Evolutionary conservation across 2,888 invertebrate genomes (phyloP).

Genomic region (Oxystoma pomonae): DNA sequence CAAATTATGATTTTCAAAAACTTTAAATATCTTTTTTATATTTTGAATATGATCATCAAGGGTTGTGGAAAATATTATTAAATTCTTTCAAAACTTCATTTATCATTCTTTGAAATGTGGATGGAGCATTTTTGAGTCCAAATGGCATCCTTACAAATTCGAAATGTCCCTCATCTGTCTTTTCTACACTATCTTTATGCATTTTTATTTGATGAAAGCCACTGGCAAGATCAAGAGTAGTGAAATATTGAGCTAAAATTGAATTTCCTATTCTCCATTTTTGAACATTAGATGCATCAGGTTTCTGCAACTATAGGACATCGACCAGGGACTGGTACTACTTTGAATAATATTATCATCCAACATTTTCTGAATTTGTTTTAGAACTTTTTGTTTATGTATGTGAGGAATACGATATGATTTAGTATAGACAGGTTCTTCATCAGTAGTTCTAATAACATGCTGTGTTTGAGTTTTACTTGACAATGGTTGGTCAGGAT

Average conservation of each 20-base stretch:
- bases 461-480: conserved; percentile 21
- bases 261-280: conserved; percentile 26
- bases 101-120: conserved; percentile 33
- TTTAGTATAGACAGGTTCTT: conserved; percentile 22
- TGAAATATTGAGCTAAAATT: conserved; percentile 21
- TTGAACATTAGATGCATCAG: conserved; percentile 20
- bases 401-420: conserved; percentile 29
- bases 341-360: conserved; percentile 22
- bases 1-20: conserved; percentile 21
- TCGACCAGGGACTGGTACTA: conserved; percentile 23
- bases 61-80: conserved; percentile 23
- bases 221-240: conserved; percentile 21
- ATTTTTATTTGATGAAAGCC: conserved; percentile 28
- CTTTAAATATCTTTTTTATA: conserved; percentile 24
- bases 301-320: conserved; percentile 28
- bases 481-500: conserved; percentile 13
- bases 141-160: conserved; percentile 32
- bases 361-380: conserved; percentile 28
- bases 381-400: conserved; percentile 29
- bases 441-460: conserved; percentile 18
- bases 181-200: conserved; percentile 12
- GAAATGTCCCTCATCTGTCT: conserved; percentile 24
- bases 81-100: conserved; percentile 27
- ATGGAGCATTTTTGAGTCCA: conserved; percentile 31
- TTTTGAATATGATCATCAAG: conserved; percentile 24